Evolutionary conservation across 1,140 invertebrate genomes (phyloP), one percentile per base, ranked within the genome.

Genomic region (Drosophila jambulina): DNA sequence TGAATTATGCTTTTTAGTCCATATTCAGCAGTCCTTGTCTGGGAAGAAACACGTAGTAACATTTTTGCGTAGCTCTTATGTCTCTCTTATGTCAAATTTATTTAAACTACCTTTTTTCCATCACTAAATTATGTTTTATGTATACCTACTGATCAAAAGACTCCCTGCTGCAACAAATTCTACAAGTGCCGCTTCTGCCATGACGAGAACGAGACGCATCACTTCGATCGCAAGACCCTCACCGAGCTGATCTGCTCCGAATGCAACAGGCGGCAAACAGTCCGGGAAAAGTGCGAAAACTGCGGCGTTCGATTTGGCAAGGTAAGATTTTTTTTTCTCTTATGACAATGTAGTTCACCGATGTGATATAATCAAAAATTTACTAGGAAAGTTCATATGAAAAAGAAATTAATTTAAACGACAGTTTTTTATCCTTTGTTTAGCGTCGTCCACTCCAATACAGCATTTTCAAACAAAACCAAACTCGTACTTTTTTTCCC

Each of bases 101-200:
- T 48, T 27, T 43, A 5, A 48, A 9, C 4, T 54, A 49, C 7
- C 7, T 34, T 25, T 56, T 21, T 12, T 56, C 12, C 12, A 29
- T 43, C 42, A 13, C 38, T 58, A 42, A 67, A 75, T 56, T 29
- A 8, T 65, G 54, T 59, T 65, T 29, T 34, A 4, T 94, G 12
- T 29, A 19, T 48, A 3, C 27, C 27, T 60, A 21, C 19, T 10
- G 17, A 17, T 29, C 6, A 1, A 23, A 92, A 98, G 97, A 96
- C 96, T 27, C 97, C 97, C 57, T 98, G 97, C 88, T 98, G 97
- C 93, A 96, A 96, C 79, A 97, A 97, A 92, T 94, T 97, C 2
- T 98, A 98, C 92, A 96, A 96, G 65, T 98, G 97, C 91, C 94
- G 97, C 32, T 97, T 97, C 91, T 98, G 97, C 87, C 97, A 98